Conservation (phyloP, 2,113 vertebrate genomes). For the Odontophorus gujanensis region DNA sequence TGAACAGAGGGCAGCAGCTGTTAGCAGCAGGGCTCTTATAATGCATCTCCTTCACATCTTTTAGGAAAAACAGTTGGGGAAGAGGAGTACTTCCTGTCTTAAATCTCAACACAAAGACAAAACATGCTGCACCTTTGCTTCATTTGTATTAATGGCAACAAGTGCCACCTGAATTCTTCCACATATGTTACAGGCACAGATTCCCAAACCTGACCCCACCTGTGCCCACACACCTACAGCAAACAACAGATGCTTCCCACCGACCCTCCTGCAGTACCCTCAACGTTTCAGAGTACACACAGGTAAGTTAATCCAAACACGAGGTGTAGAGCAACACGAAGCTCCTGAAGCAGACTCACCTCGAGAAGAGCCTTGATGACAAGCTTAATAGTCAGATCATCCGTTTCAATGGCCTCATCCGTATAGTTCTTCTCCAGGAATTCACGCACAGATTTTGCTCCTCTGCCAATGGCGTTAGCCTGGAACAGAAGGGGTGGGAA, state of each 20-base stretch:
- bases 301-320: neutral
- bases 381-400: slow-evolving; percentile 85
- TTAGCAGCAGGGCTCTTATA: neutral
- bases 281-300: neutral
- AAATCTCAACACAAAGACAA: neutral
- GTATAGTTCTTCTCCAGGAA: slow-evolving; percentile 90
- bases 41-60: neutral
- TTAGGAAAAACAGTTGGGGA: rapidly evolving
- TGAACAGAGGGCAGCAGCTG: neutral
- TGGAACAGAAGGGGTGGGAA: neutral
- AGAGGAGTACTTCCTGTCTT: neutral
- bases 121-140: neutral
- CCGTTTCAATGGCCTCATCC: slow-evolving; percentile 86
- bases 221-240: neutral
- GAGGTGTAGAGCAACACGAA: neutral
- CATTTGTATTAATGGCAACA: rapidly evolving
- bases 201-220: neutral
- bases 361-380: slow-evolving; percentile 88
- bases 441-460: slow-evolving; percentile 88
- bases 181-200: rapidly evolving
- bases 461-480: slow-evolving; percentile 89
- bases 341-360: slow-evolving; percentile 56
- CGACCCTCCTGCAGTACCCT: too few species aligned
- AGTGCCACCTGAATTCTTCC: neutral
- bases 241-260: neutral